Base-by-base conservation (phyloP, 1,140 invertebrate genomes). In the Drosophila quadrilineata region DNA sequence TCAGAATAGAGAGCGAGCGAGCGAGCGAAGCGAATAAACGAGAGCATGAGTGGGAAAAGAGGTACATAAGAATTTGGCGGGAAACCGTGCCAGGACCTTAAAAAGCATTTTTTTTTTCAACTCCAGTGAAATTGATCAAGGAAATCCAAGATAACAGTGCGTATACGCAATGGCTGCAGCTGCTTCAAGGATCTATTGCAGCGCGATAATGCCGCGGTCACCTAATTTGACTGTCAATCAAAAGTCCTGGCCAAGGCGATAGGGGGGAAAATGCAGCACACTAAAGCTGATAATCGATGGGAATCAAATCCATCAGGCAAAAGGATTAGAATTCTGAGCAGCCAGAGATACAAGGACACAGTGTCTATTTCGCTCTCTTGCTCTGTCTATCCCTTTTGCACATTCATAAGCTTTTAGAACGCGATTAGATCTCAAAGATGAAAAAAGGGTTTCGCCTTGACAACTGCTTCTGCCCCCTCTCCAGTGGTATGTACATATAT, bases 161-260 rank as follows among this genome's bases (percentile, higher is more conserved):
- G 63, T 59, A 66, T 66, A 46, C 38, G 63, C 33, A 21, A 59
- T 59, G 24, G 22, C 17, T 41, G 29, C 35, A 50, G 36, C 16
- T 8, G 16, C 6, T 9, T 5, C 9, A 31, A 17, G 10, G n/a
- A 45, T 24, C 22, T 31, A 24, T 10, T 3, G 4, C 19, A 24
- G 40, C 40, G n/a, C n/a, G n/a, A n/a, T n/a, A n/a, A n/a, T 43
- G 33, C 14, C 10, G n/a, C n/a, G n/a, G n/a, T n/a, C 14, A 62
- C 64, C 82, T 87, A 87, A 87, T 87, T 87, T 77, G 77, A 71
- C 65, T 87, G 84, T 87, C 84, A 87, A 87, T 86, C 82, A 86
- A 84, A 84, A 53, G 52, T 46, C 38, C 26, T 43, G 56, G 56
- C 36, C 65, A 9, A 26, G 14, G 28, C 5, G 4, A 29, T 12